A percentile compares a stretch with the other conserved stretches of the same genome.
Conservation (phyloP, 2,797 vertebrate genomes). For the Arnoldichthys spilopterus region DNA sequence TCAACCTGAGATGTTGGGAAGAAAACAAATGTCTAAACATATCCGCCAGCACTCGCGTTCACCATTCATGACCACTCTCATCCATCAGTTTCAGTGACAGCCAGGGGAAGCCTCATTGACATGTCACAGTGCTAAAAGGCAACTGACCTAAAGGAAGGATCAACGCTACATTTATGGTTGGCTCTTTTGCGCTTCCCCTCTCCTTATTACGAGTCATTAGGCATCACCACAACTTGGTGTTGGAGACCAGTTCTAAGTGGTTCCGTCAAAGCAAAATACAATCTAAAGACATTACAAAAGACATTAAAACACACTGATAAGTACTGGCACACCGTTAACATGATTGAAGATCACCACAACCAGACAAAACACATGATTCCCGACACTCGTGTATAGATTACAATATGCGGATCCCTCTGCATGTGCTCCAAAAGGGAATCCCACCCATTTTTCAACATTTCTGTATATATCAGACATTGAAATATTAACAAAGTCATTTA, state of each 20-base stretch:
- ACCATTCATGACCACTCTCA: slow-evolving; percentile 9
- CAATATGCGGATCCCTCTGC: slow-evolving; percentile 43
- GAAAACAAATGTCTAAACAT: slow-evolving; percentile 1
- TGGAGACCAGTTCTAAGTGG: neutral
- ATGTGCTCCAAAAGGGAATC: slow-evolving; percentile 33
- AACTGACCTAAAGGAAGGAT: slow-evolving; percentile 14
- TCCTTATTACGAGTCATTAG: neutral
- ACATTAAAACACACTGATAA: slow-evolving; percentile 7
- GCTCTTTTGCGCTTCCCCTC: neutral
- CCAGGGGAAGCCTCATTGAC: slow-evolving; percentile 10
- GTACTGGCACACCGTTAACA: neutral
- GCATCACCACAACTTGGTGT: neutral
- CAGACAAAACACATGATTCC: slow-evolving; percentile 19
- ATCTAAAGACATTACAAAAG: slow-evolving; percentile 3
- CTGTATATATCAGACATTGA: neutral
- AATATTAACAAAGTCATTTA: neutral
- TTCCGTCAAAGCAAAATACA: neutral
- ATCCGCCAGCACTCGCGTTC: neutral
- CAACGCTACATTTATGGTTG: slow-evolving; percentile 44
- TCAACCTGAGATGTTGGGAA: slow-evolving; percentile 41
- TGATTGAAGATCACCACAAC: slow-evolving; percentile 22
- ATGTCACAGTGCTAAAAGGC: slow-evolving; percentile 46
- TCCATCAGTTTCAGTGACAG: slow-evolving; percentile 12
- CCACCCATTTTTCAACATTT: neutral
- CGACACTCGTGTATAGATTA: slow-evolving; percentile 33